Conservation (phyloP, 1,140 invertebrate species). For the Hirudo medicinalis region DNA sequence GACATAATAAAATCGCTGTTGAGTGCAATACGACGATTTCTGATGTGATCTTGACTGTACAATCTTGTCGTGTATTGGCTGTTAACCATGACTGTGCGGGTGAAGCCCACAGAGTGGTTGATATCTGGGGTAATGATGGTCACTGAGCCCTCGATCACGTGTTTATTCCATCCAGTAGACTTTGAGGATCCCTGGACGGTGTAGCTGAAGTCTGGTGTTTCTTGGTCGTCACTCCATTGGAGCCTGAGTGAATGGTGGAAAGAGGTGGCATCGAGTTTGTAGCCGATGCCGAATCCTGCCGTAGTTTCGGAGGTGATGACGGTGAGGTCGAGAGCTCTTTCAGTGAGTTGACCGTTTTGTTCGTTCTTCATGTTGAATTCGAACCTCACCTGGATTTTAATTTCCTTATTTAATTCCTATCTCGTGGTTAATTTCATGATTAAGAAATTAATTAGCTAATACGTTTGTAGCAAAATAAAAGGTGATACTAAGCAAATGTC, state of each 20-base stretch:
- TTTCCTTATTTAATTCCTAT: not conserved
- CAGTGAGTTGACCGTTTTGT: not conserved
- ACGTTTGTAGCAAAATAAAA: conserved; percentile 9
- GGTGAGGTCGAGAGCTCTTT: conserved; percentile 15
- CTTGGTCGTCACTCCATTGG: conserved; percentile 20
- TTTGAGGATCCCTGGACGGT: not conserved
- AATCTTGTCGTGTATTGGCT: too few species aligned
- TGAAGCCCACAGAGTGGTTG: too few species aligned
- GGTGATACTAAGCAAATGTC: too few species aligned
- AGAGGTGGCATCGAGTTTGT: conserved; percentile 1
- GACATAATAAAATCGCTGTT: too few species aligned
- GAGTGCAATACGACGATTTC: too few species aligned
- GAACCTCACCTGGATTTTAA: conserved; percentile 16
- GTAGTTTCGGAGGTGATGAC: not conserved
- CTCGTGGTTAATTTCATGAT: not conserved
- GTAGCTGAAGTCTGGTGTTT: conserved; percentile 18
- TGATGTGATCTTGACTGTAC: too few species aligned
- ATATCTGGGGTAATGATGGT: not conserved
- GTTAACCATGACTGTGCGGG: too few species aligned
- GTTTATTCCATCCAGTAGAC: conserved; percentile 5
- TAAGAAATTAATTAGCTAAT: conserved; percentile 19
- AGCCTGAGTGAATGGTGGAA: conserved; percentile 19
- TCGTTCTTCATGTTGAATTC: conserved; percentile 22
- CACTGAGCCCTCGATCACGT: conserved; percentile 18
- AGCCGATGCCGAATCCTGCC: conserved; percentile 10